Base-by-base conservation (phyloP, 2,113 vertebrate genomes). In the Solea solea region DNA sequence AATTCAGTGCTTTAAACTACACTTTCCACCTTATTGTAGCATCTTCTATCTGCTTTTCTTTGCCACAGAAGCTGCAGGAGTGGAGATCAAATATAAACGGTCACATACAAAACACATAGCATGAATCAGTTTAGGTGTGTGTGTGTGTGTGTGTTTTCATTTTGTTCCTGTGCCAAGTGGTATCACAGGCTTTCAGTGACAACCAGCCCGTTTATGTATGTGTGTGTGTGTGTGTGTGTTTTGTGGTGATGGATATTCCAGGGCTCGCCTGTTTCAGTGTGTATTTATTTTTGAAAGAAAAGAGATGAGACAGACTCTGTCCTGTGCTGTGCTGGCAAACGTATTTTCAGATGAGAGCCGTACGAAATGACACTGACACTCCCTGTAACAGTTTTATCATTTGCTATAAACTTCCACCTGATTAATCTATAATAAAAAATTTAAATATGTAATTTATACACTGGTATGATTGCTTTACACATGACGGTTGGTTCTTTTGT, bases 401-500 rank as follows among this genome's bases (percentile, higher is more conserved):
- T 81, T 86, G 77, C 81, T 82, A 74, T 50, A 60, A 77, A 71
- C 69, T 66, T 84, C 81, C 79, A 86, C 63, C 69, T 74, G 79
- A 83, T 76, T n/a, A 85, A 85, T 58, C 73, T 79, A 72, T 59
- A 90, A 91, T 89, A 89, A 4, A 34, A 91, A 87, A 71, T 51
- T 64, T 40, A 78, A 72, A 82, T 64, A 74, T 74, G 60, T 57
- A 64, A 63, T 57, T 56, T 58, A 45, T 44, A 7, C 50, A 28
- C 39, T 42, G 21, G n/a, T 51, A 48, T 74, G 46, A 52, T 69
- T 86, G 76, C 85, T 84, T 89, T 77, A 80, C 45, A 85, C 69
- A 86, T 66, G 13, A 71, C 11, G 46, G 44, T 5, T 8, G 65
- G 1, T 59, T 84, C 65, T 76, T 48, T 80, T 80, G 54, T 63